Evolutionary conservation across 2,888 invertebrate genomes (phyloP).

Genomic region (Magallana nippona): DNA sequence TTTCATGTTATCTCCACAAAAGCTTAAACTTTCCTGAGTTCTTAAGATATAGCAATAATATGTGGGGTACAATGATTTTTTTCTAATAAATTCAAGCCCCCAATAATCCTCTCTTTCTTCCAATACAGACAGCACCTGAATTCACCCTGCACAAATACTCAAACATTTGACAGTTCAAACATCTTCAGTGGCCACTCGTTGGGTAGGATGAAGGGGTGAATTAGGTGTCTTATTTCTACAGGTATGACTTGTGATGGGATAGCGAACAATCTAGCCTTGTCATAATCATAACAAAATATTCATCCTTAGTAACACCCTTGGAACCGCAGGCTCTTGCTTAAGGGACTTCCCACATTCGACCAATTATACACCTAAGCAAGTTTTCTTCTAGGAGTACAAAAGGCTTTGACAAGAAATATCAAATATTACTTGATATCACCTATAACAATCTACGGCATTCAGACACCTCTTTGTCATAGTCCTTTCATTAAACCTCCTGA

Average conservation of each 20-base stretch:
- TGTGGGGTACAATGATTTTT: conserved; percentile 19
- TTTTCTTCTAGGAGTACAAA: not conserved
- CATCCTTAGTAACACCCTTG: not conserved
- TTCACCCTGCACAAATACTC: conserved; percentile 7
- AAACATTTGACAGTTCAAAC: conserved; percentile 23
- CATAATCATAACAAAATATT: conserved; percentile 10
- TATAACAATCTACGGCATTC: not conserved
- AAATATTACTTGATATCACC: conserved; percentile 10
- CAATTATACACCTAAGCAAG: not conserved
- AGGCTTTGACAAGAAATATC: conserved; percentile 9
- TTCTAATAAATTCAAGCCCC: conserved; percentile 6
- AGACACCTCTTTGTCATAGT: conserved; percentile 4
- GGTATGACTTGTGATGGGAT: not conserved
- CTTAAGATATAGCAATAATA: conserved; percentile 1
- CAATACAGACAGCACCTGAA: conserved; percentile 18
- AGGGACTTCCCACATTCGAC: conserved; percentile 1
- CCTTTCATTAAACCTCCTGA: not conserved
- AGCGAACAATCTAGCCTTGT: conserved; percentile 25
- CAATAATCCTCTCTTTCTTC: conserved; percentile 3
- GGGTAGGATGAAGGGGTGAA: conserved; percentile 19
- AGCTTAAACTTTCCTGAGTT: not conserved
- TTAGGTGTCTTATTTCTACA: conserved; percentile 3
- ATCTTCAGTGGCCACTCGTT: conserved; percentile 12
- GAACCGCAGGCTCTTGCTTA: conserved; percentile 1
- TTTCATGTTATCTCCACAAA: conserved; percentile 4